These are phyloP conservation scores for Sturmia bella DNA, from an alignment of 2,888 invertebrate genomes.

Conservation along the genomic window DNA sequence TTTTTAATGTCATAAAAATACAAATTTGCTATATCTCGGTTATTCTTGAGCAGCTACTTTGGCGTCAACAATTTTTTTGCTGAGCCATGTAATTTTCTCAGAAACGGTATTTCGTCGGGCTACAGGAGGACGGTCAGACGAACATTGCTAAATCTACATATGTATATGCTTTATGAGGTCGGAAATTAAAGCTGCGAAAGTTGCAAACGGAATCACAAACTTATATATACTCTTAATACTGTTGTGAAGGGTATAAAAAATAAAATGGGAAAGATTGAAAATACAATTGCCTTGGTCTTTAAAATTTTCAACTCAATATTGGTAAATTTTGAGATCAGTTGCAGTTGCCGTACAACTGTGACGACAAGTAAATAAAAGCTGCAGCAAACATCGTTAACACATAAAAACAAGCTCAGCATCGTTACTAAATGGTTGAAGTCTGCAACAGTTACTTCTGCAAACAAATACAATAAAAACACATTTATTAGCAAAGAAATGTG, in stretches of 20 bases:
- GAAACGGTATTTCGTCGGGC: no score
- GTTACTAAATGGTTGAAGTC: slow-evolving; percentile 21
- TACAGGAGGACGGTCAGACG: no score
- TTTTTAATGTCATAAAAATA: no score
- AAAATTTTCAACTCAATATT: slow-evolving; percentile 43
- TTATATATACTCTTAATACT: no score
- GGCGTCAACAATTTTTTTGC: no score
- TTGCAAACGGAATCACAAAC: no score
- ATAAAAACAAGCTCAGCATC: slow-evolving; percentile 20
- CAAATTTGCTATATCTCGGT: no score
- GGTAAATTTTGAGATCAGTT: slow-evolving; percentile 20
- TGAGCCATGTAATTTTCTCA: no score
- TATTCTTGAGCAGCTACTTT: no score
- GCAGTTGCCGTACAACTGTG: slow-evolving; percentile 62
- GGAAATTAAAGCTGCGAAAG: no score
- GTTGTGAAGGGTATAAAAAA: slow-evolving; percentile 4
- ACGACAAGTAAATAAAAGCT: slow-evolving; percentile 56
- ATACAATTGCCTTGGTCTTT: slow-evolving; percentile 41
- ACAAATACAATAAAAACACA: slow-evolving; percentile 45
- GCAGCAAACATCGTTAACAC: slow-evolving; percentile 15
- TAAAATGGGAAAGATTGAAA: not conserved
- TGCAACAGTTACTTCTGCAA: not conserved
- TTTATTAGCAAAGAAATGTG: slow-evolving; percentile 12
- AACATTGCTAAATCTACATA: no score
- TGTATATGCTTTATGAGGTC: no score